phyloP scores from a whole-genome alignment of 2,888 invertebrate genomes.

The Microctonus hyperodae region DNA sequence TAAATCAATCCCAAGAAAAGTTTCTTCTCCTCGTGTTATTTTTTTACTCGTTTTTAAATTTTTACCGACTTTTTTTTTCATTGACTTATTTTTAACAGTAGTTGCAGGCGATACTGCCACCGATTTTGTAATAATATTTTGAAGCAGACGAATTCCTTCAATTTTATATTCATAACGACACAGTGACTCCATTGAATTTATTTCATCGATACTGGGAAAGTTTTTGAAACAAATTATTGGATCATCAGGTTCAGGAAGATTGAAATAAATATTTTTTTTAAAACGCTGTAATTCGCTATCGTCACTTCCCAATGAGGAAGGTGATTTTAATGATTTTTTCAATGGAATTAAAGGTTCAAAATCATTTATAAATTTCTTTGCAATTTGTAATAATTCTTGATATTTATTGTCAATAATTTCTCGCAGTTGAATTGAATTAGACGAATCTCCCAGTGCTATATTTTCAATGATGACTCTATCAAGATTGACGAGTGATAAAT shows the following conservation, averaged over 20 bases:
- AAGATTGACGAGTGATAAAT: conserved; percentile 45
- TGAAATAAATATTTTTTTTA: conserved; percentile 19
- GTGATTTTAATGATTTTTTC: not conserved
- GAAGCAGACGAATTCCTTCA: conserved; percentile 38
- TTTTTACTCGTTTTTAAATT: conserved; percentile 15
- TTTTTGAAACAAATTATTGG: conserved; percentile 34
- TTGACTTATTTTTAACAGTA: not conserved
- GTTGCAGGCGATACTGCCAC: too few relatives aligned
- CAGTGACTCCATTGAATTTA: conserved; percentile 43
- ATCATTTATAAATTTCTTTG: conserved; percentile 19
- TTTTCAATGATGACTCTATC: conserved; percentile 46
- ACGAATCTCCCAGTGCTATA: conserved; percentile 41
- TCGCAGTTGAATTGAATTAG: conserved; percentile 41
- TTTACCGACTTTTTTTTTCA: conserved; percentile 29
- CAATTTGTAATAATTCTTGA: conserved; percentile 36
- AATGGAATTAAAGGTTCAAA: not conserved
- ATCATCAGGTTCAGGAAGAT: conserved; percentile 20
- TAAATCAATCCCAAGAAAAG: conserved; percentile 40
- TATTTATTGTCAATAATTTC: conserved; percentile 47
- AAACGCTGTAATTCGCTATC: conserved; percentile 7
- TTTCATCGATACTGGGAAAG: conserved; percentile 40
- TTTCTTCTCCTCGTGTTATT: conserved; percentile 24
- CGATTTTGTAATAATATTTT: conserved; percentile 29
- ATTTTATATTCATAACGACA: conserved; percentile 49
- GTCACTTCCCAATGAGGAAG: not conserved